A percentile compares a stretch with the other conserved stretches of the same genome.
phyloP scores from a whole-genome alignment of 1,140 invertebrate species.

The Pseudomyrmex pallidus region DNA sequence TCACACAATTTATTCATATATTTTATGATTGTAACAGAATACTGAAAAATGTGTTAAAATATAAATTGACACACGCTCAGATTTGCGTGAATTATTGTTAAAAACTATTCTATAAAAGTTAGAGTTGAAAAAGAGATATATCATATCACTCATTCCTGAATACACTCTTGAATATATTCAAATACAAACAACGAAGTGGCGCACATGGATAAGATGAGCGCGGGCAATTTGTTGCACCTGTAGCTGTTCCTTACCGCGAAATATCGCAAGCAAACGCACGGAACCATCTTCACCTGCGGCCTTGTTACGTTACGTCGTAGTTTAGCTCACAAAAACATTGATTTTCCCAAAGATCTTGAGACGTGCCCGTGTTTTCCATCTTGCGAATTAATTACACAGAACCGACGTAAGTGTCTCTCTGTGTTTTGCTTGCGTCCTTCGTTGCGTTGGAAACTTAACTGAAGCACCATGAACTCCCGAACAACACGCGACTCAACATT shows the following conservation, averaged over 20 bases:
- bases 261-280: conserved; percentile 50
- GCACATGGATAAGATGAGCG: conserved; percentile 29
- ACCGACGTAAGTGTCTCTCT: neutral
- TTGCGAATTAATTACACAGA: conserved; percentile 49
- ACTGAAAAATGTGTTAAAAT: neutral
- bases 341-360: conserved; percentile 35
- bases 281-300: conserved; percentile 38
- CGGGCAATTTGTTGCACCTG: conserved; percentile 48
- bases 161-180: conserved; percentile 8
- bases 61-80: no score
- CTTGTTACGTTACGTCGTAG: conserved; percentile 30
- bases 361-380: conserved; percentile 23
- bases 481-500: neutral
- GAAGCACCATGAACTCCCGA: conserved; percentile 27
- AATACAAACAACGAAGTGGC: conserved; percentile 28
- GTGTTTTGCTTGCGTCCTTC: neutral
- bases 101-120: no score
- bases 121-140: no score
- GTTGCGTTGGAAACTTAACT: conserved; percentile 9
- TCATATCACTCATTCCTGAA: neutral
- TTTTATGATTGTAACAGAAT: conserved; percentile 9
- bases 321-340: conserved; percentile 53
- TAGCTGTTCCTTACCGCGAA: conserved; percentile 32
- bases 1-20: conserved; percentile 2
- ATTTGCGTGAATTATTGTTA: no score